These are phyloP conservation scores for Amphiprion percula DNA, from an alignment of 2,113 vertebrate species.

Conservation along the genomic window DNA sequence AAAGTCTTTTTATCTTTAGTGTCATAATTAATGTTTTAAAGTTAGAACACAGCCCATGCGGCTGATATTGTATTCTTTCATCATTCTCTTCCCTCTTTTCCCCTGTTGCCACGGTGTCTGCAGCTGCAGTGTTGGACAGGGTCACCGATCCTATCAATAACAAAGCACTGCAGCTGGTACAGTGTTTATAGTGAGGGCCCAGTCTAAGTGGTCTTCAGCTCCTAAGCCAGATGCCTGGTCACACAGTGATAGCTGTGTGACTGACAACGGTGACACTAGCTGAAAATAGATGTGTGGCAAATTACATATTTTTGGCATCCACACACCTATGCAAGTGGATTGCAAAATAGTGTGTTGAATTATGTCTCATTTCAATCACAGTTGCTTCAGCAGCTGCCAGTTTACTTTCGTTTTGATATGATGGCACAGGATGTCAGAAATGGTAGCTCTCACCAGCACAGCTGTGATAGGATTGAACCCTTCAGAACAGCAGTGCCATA, in stretches of 20 bases:
- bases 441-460: neutral
- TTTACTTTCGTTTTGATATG: slow-evolving; percentile 21
- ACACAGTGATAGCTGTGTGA: slow-evolving; percentile 14
- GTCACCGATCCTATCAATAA: slow-evolving; percentile 58
- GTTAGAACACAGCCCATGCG: neutral
- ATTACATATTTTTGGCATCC: slow-evolving; percentile 3
- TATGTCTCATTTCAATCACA: slow-evolving; percentile 10
- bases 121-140: slow-evolving; percentile 60
- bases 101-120: slow-evolving; percentile 27
- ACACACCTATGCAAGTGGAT: neutral
- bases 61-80: neutral
- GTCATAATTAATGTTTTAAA: slow-evolving; percentile 14
- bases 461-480: slow-evolving; percentile 5
- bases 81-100: slow-evolving; percentile 3
- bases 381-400: slow-evolving; percentile 9
- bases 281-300: slow-evolving; percentile 16
- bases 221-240: slow-evolving; percentile 3
- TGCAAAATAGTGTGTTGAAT: slow-evolving; percentile 7
- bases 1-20: neutral
- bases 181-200: slow-evolving; percentile 28
- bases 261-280: slow-evolving; percentile 7
- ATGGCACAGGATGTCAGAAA: slow-evolving; percentile 5
- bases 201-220: slow-evolving; percentile 34
- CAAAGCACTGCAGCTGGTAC: slow-evolving; percentile 41
- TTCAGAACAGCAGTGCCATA: neutral